Conservation (phyloP, 2,797 vertebrate species). For the Gallinago stenura region DNA sequence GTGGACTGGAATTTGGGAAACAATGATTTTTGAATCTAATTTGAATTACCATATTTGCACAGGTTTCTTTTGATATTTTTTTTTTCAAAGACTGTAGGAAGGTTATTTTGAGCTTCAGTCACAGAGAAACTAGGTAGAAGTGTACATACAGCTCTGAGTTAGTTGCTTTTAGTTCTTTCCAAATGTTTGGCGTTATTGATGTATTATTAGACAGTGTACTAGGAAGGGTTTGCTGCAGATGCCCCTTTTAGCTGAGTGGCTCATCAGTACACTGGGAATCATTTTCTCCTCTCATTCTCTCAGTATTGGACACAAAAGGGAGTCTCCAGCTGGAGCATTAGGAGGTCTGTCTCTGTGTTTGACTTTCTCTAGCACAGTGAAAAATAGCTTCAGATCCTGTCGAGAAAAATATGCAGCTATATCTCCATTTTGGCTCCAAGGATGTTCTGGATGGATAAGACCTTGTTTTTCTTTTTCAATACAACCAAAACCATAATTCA, state of each 20-base stretch:
- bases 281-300: neutral
- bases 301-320: neutral
- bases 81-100: neutral
- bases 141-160: neutral
- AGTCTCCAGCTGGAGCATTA: neutral
- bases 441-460: neutral
- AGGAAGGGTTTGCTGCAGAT: neutral
- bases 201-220: neutral
- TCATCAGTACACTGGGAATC: neutral
- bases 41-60: accelerated
- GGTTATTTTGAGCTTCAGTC: neutral
- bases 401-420: neutral
- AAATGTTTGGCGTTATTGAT: neutral
- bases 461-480: neutral
- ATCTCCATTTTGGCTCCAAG: neutral
- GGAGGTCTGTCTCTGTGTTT: neutral
- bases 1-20: neutral
- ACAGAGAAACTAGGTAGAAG: neutral
- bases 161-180: neutral
- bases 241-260: neutral
- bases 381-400: neutral
- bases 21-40: neutral
- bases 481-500: neutral
- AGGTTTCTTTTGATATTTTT: neutral
- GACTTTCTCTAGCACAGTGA: neutral